Evolutionary conservation across 1,140 invertebrate species (phyloP).

Genomic region (Drosophila kohkoa): DNA sequence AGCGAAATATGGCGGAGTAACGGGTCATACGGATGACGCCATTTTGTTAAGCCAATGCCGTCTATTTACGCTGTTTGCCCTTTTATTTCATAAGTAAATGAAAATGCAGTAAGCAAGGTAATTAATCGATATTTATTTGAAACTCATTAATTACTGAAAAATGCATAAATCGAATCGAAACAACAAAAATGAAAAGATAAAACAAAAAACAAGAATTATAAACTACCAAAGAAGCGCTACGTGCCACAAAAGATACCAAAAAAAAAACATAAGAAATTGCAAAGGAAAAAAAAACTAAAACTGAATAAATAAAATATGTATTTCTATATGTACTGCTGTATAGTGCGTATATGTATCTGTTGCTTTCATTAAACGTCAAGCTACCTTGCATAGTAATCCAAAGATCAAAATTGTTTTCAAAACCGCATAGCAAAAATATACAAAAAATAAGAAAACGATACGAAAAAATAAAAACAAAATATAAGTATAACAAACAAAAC

Average conservation of each 20-base stretch:
- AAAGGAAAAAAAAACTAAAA: constrained; percentile 13
- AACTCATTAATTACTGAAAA: constrained; percentile 69
- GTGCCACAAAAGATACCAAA: constrained; percentile 46
- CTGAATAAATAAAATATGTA: constrained; percentile 8
- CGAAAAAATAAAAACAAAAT: constrained; percentile 18
- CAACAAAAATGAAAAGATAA: neutral
- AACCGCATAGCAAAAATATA: constrained; percentile 76
- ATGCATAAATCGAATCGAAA: constrained; percentile 24
- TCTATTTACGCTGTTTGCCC: constrained; percentile 66
- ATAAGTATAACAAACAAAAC: constrained; percentile 16
- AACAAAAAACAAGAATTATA: constrained; percentile 15
- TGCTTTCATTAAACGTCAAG: constrained; percentile 65
- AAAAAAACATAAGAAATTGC: constrained; percentile 3
- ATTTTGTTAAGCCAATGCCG: constrained; percentile 76
- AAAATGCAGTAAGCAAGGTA: constrained; percentile 56
- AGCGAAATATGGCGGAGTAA: constrained; percentile 75
- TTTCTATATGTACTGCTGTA: constrained; percentile 24
- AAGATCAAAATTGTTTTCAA: constrained; percentile 77
- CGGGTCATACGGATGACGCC: constrained; percentile 71
- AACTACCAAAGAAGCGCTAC: constrained; percentile 46
- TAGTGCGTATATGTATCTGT: constrained; percentile 44
- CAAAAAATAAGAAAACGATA: constrained; percentile 43
- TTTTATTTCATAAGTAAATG: constrained; percentile 36
- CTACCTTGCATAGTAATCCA: constrained; percentile 77
- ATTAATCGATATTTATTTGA: constrained; percentile 75